Evolutionary conservation across 2,888 invertebrate genomes (phyloP).

Genomic region (Criorhina ranunculi): DNA sequence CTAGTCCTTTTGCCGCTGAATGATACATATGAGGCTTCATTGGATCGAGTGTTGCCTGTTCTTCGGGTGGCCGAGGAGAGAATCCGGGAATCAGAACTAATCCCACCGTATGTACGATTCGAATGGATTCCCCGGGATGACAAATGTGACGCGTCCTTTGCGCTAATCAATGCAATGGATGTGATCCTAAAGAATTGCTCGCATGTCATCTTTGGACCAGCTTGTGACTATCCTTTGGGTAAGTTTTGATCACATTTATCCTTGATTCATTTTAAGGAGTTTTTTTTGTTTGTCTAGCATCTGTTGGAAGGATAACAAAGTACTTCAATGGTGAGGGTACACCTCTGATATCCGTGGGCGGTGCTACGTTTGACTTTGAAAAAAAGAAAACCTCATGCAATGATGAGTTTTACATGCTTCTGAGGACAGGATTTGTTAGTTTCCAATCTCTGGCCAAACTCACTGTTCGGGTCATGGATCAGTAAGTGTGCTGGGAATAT

Average conservation of each 20-base stretch:
- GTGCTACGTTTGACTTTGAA: conserved; percentile 92
- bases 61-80: conserved; percentile 87
- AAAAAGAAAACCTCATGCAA: conserved; percentile 88
- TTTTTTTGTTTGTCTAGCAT: conserved; percentile 88
- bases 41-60: conserved; percentile 87
- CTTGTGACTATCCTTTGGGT: conserved; percentile 93
- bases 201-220: conserved; percentile 92
- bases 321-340: conserved; percentile 90
- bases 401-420: conserved; percentile 92
- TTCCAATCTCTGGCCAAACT: conserved; percentile 90
- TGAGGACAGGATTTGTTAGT: conserved; percentile 90
- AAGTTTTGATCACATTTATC: conserved; percentile 82
- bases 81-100: conserved; percentile 85
- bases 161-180: conserved; percentile 90
- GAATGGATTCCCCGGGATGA: conserved; percentile 89
- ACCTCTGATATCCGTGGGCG: conserved; percentile 92
- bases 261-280: neutral
- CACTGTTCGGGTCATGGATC: conserved; percentile 88
- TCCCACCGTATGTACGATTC: conserved; percentile 87
- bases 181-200: conserved; percentile 89
- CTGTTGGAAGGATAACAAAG: conserved; percentile 91
- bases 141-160: conserved; percentile 90
- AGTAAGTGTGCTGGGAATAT: conserved; percentile 85
- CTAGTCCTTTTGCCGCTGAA: conserved; percentile 88
- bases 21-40: conserved; percentile 85